These are phyloP conservation scores for Periophthalmodon schlosseri DNA, from an alignment of 2,113 vertebrate species.

Conservation along the genomic window DNA sequence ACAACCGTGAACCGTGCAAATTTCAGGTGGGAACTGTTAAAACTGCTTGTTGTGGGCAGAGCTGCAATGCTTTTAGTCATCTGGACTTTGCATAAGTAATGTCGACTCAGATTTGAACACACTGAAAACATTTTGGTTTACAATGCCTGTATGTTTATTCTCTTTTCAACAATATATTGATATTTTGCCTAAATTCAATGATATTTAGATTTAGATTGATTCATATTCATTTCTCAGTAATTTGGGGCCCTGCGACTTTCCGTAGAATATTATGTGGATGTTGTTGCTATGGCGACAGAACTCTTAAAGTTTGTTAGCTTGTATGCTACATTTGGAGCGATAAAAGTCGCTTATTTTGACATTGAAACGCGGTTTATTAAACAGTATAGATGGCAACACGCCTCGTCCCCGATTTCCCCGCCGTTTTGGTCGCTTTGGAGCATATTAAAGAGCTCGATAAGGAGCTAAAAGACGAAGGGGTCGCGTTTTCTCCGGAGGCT, in stretches of 20 bases:
- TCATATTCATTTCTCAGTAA: background rate
- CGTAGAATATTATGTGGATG: constrained; percentile 29
- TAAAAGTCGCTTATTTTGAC: background rate
- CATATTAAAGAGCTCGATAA: constrained; percentile 76
- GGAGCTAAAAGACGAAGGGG: constrained; percentile 70
- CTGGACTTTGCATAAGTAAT: background rate
- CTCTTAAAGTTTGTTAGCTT: background rate
- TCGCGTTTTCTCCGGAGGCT: constrained; percentile 73
- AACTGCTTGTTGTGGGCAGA: background rate
- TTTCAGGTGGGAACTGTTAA: background rate
- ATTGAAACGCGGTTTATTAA: no score
- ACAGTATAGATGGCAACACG: constrained; percentile 58
- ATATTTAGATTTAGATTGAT: background rate
- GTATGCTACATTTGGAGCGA: background rate
- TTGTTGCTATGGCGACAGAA: constrained; percentile 37
- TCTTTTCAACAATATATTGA: background rate
- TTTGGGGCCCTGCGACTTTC: constrained; percentile 10
- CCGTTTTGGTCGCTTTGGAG: constrained; percentile 64
- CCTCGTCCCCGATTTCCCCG: constrained; percentile 62
- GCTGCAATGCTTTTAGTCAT: background rate
- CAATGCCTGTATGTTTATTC: no score
- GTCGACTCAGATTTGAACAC: background rate
- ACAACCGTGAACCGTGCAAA: background rate
- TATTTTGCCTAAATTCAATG: background rate
- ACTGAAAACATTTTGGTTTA: background rate